These are phyloP conservation scores for Athalia rosae DNA, from an alignment of 2,888 invertebrate species.

Conservation along the genomic window DNA sequence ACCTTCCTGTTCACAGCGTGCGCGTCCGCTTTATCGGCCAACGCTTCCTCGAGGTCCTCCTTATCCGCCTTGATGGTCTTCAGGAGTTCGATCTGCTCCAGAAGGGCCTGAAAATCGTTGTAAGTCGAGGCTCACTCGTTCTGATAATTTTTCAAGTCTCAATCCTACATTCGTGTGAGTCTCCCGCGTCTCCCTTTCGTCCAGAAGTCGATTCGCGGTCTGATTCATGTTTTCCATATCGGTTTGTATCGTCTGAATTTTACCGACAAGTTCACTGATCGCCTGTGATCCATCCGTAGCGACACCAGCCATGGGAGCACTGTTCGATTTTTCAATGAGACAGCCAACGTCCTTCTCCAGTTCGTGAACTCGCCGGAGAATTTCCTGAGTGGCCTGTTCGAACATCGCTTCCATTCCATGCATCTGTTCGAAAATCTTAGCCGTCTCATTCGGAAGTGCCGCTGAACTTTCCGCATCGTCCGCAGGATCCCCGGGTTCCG, in stretches of 20 bases:
- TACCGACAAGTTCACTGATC: constrained; percentile 69
- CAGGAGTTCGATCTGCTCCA: constrained; percentile 81
- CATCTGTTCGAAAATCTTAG: constrained; percentile 33
- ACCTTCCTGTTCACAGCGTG: constrained; percentile 83
- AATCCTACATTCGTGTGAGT: constrained; percentile 75
- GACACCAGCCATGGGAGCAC: constrained; percentile 26
- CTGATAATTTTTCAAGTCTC: background rate
- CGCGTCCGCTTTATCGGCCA: constrained; percentile 85
- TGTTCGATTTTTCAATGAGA: constrained; percentile 62
- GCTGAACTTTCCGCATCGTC: constrained; percentile 12
- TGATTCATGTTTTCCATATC: constrained; percentile 72
- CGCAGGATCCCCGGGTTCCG: constrained; percentile 28
- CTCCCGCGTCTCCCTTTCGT: constrained; percentile 77
- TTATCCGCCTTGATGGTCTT: constrained; percentile 82
- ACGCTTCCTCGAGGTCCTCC: constrained; percentile 82
- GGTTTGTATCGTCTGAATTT: constrained; percentile 69
- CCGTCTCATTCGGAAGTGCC: background rate
- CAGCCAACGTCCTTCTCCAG: constrained; percentile 68
- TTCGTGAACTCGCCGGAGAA: constrained; percentile 52
- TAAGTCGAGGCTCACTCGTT: constrained; percentile 1
- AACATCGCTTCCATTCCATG: constrained; percentile 35
- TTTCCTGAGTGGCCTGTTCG: constrained; percentile 35
- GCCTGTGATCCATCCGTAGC: constrained; percentile 27
- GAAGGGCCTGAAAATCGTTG: constrained; percentile 73
- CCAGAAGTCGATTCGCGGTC: constrained; percentile 73